Conservation (phyloP, 1,140 invertebrate genomes). For the Bombyx mandarina region DNA sequence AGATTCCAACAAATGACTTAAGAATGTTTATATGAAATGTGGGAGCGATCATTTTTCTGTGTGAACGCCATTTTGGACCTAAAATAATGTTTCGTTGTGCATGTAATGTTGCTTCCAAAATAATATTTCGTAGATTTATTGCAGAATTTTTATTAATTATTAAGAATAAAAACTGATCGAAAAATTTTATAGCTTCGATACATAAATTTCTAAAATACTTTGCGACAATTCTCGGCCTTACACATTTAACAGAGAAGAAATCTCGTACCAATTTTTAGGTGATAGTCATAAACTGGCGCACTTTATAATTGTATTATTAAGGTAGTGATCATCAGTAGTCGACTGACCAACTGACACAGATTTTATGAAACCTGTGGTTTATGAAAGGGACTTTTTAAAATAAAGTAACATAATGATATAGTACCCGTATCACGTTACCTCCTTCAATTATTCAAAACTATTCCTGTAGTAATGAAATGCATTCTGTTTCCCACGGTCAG, state of each 20-base stretch:
- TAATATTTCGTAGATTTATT: not conserved
- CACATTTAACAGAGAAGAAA: not conserved
- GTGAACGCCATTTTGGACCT: conserved; percentile 86
- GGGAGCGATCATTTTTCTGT: conserved; percentile 92
- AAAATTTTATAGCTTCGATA: not conserved
- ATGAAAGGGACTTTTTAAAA: conserved; percentile 14
- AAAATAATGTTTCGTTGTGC: conserved; percentile 5
- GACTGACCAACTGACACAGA: no score
- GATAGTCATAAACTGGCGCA: no score
- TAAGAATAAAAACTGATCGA: not conserved
- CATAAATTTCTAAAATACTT: not conserved
- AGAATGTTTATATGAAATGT: conserved; percentile 94
- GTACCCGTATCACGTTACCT: no score
- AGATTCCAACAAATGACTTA: conserved; percentile 89
- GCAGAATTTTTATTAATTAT: not conserved
- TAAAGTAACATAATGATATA: no score
- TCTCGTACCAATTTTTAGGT: not conserved
- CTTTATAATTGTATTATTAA: no score
- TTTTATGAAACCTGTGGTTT: no score
- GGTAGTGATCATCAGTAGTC: no score
- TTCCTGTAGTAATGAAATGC: no score
- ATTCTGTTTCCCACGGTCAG: no score
- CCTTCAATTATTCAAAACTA: no score
- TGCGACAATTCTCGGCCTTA: not conserved
- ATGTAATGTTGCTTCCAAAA: not conserved